Base-by-base conservation (phyloP, 2,797 vertebrate species). In the Chrosomus eos region DNA sequence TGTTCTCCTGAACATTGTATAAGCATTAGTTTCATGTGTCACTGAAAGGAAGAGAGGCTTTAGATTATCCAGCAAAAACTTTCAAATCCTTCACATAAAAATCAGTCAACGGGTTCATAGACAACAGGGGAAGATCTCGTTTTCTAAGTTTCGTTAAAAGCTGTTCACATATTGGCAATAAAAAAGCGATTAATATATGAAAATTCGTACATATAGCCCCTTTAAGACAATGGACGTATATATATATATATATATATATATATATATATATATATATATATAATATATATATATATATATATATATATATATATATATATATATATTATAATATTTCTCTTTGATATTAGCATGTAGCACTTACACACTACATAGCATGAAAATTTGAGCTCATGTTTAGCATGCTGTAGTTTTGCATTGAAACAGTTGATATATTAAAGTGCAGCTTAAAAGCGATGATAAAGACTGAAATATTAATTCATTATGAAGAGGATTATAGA, bases 401-500 rank as follows among this genome's bases (percentile, higher is more conserved):
- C 31, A 76, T 62, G 55, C 18, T 14, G 26, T 11, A 23, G 38
- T 31, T 19, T 31, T 64, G 26, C 55, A 45, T 14, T 31, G 4
- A 62, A 60, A 40, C 23, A 11, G 23, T 10, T 33, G 31, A 53
- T 21, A 31, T 31, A 45, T 66, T 80, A 81, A 71, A 33, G 48
- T 55, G 68, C 73, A 77, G 36, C 40, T 83, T 67, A 60, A 79
- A 48, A 77, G 68, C 28, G 76, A 60, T 43, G 78, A 43, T 74
- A 67, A 77, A 71, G 45, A 66, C 38, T 53, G n/a, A 66, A 81
- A 81, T 64, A 60, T 33, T 68, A 43, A 75, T 73, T 74, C n/a
- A 55, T 64, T 76, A 75, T 45, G 31, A 40, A 76, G 78, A 77
- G 77, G 82, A 74, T 84, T 81, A 78, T 33, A 64, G 28, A 72